phyloP scores from a whole-genome alignment of 2,113 vertebrate species.

The Lathamus discolor region DNA sequence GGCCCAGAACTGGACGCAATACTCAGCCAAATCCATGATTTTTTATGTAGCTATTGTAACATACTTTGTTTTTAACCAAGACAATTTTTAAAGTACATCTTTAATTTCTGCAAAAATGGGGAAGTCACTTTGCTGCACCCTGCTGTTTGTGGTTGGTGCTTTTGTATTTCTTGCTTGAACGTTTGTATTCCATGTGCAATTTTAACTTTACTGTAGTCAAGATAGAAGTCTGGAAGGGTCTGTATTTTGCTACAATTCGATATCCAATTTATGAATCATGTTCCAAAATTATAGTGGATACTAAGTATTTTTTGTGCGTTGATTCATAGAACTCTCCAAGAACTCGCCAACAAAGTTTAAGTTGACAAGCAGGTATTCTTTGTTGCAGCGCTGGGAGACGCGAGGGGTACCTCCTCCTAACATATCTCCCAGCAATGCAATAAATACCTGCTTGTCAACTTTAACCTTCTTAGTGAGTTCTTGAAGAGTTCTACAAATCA shows the following conservation, averaged over 20 bases:
- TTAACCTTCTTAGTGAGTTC: no score
- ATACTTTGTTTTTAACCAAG: not conserved
- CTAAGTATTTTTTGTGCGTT: not conserved
- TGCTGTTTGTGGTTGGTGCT: not conserved
- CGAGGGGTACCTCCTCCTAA: no score
- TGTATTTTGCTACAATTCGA: not conserved
- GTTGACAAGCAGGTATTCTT: no score
- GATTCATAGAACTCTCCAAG: no score
- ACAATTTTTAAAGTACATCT: not conserved
- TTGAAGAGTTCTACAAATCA: no score
- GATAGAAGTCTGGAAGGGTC: not conserved
- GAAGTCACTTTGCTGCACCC: not conserved
- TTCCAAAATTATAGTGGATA: not conserved
- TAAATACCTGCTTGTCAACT: no score
- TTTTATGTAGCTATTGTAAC: not conserved
- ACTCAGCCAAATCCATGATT: not conserved
- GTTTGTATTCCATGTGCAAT: not conserved
- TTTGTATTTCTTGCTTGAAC: not conserved
- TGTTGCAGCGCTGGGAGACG: no score
- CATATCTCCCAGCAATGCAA: no score
- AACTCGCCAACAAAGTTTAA: no score
- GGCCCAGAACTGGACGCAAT: no score
- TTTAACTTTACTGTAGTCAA: not conserved
- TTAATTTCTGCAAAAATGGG: not conserved
- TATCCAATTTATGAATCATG: not conserved